These are phyloP conservation scores for Eulemur rubriventer DNA, from an alignment of 2,797 vertebrate species.

Conservation along the genomic window DNA sequence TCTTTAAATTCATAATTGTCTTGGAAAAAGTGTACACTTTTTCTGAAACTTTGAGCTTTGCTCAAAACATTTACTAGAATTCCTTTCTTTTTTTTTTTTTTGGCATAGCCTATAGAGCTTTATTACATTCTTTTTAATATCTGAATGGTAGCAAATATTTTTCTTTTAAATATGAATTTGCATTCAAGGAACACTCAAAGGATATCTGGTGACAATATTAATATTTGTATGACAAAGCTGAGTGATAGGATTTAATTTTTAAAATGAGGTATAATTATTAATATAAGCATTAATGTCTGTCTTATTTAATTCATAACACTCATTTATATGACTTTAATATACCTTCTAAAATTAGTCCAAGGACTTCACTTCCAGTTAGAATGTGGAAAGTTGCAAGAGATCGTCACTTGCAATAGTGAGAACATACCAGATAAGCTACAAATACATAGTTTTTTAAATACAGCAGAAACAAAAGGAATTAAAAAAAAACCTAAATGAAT, in stretches of 20 bases:
- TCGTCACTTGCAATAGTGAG: neutral
- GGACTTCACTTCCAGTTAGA: neutral
- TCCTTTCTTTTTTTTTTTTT: neutral
- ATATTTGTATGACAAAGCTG: neutral
- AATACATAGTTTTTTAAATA: neutral
- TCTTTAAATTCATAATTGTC: constrained; percentile 11
- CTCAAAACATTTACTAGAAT: constrained; percentile 25
- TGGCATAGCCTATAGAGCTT: neutral
- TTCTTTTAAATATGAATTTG: constrained; percentile 21
- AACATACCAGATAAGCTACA: neutral
- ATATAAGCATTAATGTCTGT: neutral
- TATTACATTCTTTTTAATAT: neutral
- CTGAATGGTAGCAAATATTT: neutral
- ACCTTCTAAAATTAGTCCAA: neutral
- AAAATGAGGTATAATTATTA: neutral
- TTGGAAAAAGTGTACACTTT: neutral
- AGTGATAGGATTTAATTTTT: neutral
- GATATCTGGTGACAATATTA: neutral
- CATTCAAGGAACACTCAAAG: constrained; percentile 2
- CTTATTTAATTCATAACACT: constrained; percentile 3
- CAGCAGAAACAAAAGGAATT: neutral
- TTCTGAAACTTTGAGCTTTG: neutral
- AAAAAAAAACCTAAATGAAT: neutral
- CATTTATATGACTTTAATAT: neutral
- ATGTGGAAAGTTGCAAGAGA: neutral